Percentiles rank a stretch among this genome's conserved stretches.
phyloP scores from a whole-genome alignment of 2,113 vertebrate species.

The Silurus asotus region DNA sequence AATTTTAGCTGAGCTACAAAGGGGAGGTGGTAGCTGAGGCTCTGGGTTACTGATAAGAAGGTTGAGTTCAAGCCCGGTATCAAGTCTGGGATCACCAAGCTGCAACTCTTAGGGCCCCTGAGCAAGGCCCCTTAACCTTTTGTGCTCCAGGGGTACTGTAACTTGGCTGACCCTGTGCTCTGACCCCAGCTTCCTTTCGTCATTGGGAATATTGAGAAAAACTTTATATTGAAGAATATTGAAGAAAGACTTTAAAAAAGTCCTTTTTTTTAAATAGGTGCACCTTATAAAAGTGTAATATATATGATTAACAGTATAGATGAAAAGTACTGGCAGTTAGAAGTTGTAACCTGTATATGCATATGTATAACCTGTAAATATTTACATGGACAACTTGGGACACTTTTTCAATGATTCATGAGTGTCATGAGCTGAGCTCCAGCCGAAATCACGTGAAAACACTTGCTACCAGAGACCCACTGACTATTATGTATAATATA shows the following conservation, averaged over 20 bases:
- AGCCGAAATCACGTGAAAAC: constrained; percentile 4
- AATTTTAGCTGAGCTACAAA: not conserved
- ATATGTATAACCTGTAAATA: not conserved
- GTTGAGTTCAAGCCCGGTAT: too few relatives aligned
- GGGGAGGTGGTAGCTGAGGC: not conserved
- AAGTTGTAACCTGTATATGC: not conserved
- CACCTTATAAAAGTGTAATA: not conserved
- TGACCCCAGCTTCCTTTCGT: too few relatives aligned
- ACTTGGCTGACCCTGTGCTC: too few relatives aligned
- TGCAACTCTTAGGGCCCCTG: too few relatives aligned
- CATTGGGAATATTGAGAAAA: too few relatives aligned
- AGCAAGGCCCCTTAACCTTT: too few relatives aligned
- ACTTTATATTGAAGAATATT: too few relatives aligned
- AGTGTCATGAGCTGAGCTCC: not conserved
- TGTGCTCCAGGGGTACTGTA: too few relatives aligned
- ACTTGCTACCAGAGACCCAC: not conserved
- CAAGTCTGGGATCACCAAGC: too few relatives aligned
- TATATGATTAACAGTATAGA: not conserved
- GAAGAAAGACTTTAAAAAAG: too few relatives aligned
- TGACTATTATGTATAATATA: constrained; percentile 26
- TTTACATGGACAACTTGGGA: too few relatives aligned
- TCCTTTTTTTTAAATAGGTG: not conserved
- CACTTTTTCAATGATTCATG: not conserved
- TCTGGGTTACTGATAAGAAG: too few relatives aligned
- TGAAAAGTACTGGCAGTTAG: not conserved